Percentiles rank a stretch among this genome's conserved stretches.
phyloP scores from a whole-genome alignment of 2,113 vertebrate genomes.

The Irena cyanogastra region DNA sequence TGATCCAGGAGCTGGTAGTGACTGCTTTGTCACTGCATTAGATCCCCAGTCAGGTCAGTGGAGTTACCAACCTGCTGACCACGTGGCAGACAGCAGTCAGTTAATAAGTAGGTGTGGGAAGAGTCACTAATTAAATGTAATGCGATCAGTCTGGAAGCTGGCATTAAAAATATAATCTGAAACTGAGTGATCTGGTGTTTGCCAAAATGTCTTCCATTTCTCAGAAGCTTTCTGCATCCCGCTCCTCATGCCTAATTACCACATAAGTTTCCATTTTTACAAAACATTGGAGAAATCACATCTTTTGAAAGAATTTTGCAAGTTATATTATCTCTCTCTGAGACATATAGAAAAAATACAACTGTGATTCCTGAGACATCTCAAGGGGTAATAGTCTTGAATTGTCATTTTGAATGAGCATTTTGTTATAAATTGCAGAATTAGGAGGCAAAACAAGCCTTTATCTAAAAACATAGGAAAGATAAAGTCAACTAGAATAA shows the following conservation, averaged over 20 bases:
- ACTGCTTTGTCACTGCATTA: neutral
- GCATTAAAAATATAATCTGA: neutral
- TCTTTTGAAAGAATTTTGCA: neutral
- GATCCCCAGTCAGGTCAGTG: neutral
- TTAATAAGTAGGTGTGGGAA: neutral
- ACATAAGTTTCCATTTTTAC: neutral
- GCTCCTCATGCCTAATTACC: neutral
- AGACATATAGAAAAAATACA: neutral
- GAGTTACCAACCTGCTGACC: neutral
- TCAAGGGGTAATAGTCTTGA: neutral
- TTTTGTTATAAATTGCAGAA: neutral
- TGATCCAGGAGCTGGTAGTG: neutral
- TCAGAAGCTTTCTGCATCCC: neutral
- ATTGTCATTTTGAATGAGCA: neutral
- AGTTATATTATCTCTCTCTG: neutral
- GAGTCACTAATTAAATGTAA: neutral
- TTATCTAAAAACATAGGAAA: neutral
- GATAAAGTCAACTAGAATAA: neutral
- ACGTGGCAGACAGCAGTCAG: neutral
- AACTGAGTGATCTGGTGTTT: neutral
- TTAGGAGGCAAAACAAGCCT: neutral
- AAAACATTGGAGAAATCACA: neutral
- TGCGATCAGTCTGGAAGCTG: neutral
- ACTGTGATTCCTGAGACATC: neutral
- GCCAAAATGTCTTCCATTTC: neutral